phyloP scores from a whole-genome alignment of 2,797 vertebrate species.

The Enteromius radiatus region DNA sequence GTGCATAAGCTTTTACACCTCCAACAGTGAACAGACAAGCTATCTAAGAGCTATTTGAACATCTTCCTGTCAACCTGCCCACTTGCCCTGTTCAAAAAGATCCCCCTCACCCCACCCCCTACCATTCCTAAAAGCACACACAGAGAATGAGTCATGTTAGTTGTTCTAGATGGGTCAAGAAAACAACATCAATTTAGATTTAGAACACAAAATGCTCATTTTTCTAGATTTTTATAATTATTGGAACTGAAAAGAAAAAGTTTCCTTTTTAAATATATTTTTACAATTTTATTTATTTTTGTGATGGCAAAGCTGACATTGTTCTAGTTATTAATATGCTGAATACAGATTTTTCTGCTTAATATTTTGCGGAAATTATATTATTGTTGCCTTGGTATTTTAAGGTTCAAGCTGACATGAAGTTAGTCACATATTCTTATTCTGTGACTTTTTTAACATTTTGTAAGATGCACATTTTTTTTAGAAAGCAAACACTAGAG shows the following conservation, averaged over 20 bases:
- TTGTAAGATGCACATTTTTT: too few relatives aligned
- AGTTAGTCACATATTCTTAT: too few relatives aligned
- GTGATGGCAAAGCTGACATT: background rate
- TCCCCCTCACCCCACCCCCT: background rate
- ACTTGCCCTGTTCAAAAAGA: slow-evolving; percentile 22
- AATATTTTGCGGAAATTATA: too few relatives aligned
- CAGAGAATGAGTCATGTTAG: slow-evolving; percentile 16
- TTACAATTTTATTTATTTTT: too few relatives aligned
- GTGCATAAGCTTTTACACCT: slow-evolving; percentile 17
- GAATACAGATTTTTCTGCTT: too few relatives aligned
- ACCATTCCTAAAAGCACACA: slow-evolving; percentile 7
- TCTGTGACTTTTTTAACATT: too few relatives aligned
- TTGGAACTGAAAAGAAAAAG: background rate
- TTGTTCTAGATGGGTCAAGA: background rate
- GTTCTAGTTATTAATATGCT: background rate
- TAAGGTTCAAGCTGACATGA: too few relatives aligned
- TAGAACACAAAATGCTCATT: too few relatives aligned
- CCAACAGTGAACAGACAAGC: slow-evolving; percentile 18
- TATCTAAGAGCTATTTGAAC: slow-evolving; percentile 15
- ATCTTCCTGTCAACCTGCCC: slow-evolving; percentile 20
- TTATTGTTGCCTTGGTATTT: too few relatives aligned
- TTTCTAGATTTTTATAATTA: too few relatives aligned
- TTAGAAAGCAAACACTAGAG: too few relatives aligned
- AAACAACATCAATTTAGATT: background rate
- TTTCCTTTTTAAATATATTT: too few relatives aligned